Evolutionary conservation across 2,797 vertebrate genomes (phyloP).

Genomic region (Leptodactylus fallax): DNA sequence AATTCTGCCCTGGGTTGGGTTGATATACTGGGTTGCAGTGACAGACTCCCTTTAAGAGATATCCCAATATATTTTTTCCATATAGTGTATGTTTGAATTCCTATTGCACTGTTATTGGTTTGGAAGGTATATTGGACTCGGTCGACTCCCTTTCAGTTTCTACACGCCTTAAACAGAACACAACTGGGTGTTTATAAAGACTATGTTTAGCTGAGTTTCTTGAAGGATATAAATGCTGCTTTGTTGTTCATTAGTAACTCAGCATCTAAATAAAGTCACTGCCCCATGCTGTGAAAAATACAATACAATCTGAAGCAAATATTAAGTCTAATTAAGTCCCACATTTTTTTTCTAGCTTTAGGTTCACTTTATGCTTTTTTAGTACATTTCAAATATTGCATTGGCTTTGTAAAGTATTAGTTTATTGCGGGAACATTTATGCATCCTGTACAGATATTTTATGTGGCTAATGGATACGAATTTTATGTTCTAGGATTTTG

Average conservation of each 20-base stretch:
- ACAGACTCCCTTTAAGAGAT: no score
- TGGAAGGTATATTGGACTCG: no score
- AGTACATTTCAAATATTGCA: background rate
- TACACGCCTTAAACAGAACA: no score
- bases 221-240: background rate
- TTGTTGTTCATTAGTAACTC: background rate
- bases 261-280: background rate
- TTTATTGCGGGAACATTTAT: conserved; percentile 19
- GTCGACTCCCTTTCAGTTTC: no score
- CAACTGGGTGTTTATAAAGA: no score
- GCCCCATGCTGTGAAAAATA: background rate
- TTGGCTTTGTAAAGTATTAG: background rate
- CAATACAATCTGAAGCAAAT: background rate
- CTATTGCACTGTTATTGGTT: no score
- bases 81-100: no score
- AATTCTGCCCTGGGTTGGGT: no score
- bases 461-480: conserved; percentile 49
- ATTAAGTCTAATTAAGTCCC: background rate
- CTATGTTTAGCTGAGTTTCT: no score
- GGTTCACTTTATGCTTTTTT: background rate
- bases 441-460: conserved; percentile 37
- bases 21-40: no score
- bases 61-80: no score
- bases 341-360: background rate
- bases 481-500: conserved; percentile 49